Evolutionary conservation across 2,113 vertebrate species (phyloP).

Genomic region (Grammomys surdaster): DNA sequence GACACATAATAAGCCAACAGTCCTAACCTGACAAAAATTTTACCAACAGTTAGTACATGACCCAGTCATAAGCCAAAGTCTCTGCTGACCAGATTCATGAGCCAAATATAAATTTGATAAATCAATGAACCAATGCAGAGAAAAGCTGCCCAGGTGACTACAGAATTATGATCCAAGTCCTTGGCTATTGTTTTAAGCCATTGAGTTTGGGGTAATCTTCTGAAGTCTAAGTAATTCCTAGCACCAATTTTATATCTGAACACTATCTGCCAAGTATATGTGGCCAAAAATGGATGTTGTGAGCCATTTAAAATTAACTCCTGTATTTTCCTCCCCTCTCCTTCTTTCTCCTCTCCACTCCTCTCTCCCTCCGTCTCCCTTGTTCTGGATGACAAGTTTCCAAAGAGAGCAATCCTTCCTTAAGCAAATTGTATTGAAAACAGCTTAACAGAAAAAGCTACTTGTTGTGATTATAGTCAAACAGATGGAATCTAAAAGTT

Average conservation of each 20-base stretch:
- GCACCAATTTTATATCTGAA: slow-evolving; percentile 14
- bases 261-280: neutral
- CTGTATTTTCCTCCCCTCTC: neutral
- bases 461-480: slow-evolving; percentile 73
- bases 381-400: slow-evolving; percentile 57
- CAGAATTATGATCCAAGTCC: slow-evolving; percentile 32
- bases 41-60: neutral
- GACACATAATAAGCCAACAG: neutral
- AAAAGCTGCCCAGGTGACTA: neutral
- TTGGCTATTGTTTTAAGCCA: slow-evolving; percentile 21
- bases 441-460: slow-evolving; percentile 68
- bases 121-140: neutral
- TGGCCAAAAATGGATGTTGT: slow-evolving; percentile 27
- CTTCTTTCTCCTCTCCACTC: neutral
- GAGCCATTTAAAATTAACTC: slow-evolving; percentile 41
- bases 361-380: neutral
- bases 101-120: neutral
- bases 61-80: neutral
- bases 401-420: slow-evolving; percentile 63
- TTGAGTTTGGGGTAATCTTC: neutral
- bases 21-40: neutral
- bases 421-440: slow-evolving; percentile 75
- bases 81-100: neutral
- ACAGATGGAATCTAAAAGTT: slow-evolving; percentile 69
- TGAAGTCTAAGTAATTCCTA: neutral